Evolutionary conservation across 1,140 invertebrate species (phyloP).

Genomic region (Chelonus insularis): DNA sequence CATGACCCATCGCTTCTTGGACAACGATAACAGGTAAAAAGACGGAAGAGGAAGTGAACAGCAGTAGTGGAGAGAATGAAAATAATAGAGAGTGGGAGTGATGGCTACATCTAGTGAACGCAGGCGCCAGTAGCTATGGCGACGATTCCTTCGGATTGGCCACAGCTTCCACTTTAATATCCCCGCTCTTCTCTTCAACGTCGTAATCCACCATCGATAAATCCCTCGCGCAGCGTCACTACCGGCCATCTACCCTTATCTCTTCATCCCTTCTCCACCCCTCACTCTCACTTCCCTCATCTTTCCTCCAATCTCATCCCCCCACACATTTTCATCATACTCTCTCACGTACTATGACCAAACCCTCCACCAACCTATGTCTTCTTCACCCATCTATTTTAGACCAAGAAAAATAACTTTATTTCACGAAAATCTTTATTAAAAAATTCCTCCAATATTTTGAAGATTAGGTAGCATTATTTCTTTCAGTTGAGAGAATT

Average conservation of each 20-base stretch:
- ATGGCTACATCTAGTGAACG: conserved; percentile 43
- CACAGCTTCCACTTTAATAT: conserved; percentile 56
- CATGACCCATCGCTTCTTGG: neutral
- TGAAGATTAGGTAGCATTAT: too few species aligned
- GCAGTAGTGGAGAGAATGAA: conserved; percentile 14
- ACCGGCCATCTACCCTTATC: conserved; percentile 29
- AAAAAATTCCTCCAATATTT: too few species aligned
- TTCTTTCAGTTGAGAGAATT: too few species aligned
- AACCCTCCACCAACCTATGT: neutral
- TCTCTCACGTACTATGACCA: neutral
- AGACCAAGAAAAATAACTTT: neutral
- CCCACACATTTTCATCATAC: neutral
- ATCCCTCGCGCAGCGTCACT: conserved; percentile 40
- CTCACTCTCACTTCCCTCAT: neutral
- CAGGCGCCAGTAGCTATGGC: conserved; percentile 57
- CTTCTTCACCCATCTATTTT: neutral
- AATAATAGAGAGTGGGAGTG: conserved; percentile 21
- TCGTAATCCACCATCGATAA: conserved; percentile 54
- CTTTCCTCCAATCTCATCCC: neutral
- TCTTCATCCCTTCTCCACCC: conserved; percentile 21
- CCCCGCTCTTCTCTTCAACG: conserved; percentile 41
- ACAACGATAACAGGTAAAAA: neutral
- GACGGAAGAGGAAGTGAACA: neutral
- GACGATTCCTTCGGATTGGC: conserved; percentile 60
- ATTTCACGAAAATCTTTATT: too few species aligned